A percentile compares a stretch with the other conserved stretches of the same genome.
phyloP scores from a whole-genome alignment of 2,888 invertebrate genomes.

The Ormyrus labotus region DNA sequence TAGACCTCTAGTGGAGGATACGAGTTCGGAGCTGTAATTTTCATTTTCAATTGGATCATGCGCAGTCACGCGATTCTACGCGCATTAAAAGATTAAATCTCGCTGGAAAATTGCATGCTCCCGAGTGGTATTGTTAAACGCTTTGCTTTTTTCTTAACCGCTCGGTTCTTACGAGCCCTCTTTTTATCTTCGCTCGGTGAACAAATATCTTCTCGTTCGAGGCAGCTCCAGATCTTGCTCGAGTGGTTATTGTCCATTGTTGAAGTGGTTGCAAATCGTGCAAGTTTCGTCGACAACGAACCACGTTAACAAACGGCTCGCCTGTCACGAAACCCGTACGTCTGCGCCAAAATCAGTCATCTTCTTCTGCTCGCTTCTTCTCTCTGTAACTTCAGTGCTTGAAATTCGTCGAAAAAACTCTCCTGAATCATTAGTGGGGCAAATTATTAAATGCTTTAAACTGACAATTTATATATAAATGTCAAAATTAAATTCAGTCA shows the following conservation, averaged over 20 bases:
- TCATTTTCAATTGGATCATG: conserved; percentile 10
- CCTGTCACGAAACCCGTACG: conserved; percentile 90
- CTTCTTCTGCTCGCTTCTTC: conserved; percentile 16
- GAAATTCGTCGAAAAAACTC: no score
- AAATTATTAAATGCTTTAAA: no score
- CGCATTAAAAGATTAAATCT: background rate
- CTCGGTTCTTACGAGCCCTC: background rate
- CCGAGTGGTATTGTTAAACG: no score
- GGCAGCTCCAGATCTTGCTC: background rate
- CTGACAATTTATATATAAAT: no score
- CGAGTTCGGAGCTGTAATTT: conserved; percentile 2
- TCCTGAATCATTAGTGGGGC: no score
- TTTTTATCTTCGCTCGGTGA: background rate
- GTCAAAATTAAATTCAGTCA: no score
- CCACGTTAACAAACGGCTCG: conserved; percentile 85
- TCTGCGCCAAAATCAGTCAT: conserved; percentile 68
- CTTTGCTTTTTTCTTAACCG: background rate
- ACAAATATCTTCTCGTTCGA: no score
- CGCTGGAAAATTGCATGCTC: no score
- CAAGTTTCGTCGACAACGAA: conserved; percentile 99
- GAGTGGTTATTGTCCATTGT: conserved; percentile 55
- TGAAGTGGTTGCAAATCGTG: conserved; percentile 82
- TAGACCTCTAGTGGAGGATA: background rate
- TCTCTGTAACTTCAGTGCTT: no score
- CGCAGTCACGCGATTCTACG: background rate